Base-by-base conservation (phyloP, 2,113 vertebrate genomes). In the Mastomys natalensis region DNA sequence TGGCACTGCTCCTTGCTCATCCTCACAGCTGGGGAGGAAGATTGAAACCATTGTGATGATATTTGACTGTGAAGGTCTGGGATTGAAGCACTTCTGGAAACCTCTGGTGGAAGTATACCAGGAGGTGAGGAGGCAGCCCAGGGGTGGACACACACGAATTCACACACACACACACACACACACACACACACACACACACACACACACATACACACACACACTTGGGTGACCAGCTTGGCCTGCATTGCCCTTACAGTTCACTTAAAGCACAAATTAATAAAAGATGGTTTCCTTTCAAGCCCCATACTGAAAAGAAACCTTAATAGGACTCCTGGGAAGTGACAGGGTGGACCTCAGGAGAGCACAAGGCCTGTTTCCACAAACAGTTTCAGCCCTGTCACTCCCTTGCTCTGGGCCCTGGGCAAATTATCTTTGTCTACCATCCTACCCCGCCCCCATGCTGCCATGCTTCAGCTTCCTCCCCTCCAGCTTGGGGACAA, bases 51-150 rank as follows among this genome's bases (percentile, higher is more conserved):
- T 99, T 93, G 98, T 99, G 51, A 99, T 99, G 99, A 99, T 99
- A 97, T 99, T 99, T 1, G 99, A 99, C 95, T 99, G 99, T 0
- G 99, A 99, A 96, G 99, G 99, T 73, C 98, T 99, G 95, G 99
- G 99, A n/a, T 97, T 99, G 98, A 99, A 99, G 96, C 99, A 99
- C 97, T 98, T 99, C 84, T 99, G 99, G 99, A 99, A 99, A 80
- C 99, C 99, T 16, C 99, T 99, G 0, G 99, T 99, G 95, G 99
- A 99, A 45, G 98, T 99, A 0, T 99, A 99, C 1, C 98, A 99
- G 96, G 99, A 99, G 99, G 99, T 99, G 98, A 94, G 98, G 45
- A 86, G 64, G 19, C 48, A 51, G 48, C 13, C 37, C 16, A 1
- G 21, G 6, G 82, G n/a, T 19, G 3, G 11, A 15, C 40, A 21